phyloP scores from a whole-genome alignment of 2,888 invertebrate species.

The Polymixis lichenea region DNA sequence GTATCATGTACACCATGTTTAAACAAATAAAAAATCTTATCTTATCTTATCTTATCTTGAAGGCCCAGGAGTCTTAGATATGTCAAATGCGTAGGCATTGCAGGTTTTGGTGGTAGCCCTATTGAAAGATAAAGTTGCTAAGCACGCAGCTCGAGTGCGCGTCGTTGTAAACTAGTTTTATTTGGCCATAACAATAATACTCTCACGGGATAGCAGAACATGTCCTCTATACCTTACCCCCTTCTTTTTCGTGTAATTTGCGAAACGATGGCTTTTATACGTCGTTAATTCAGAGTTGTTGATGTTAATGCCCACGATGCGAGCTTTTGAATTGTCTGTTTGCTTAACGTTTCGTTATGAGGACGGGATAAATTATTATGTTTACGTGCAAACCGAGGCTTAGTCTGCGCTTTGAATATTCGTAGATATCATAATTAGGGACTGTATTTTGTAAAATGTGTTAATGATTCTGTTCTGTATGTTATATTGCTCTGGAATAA shows the following conservation, averaged over 20 bases:
- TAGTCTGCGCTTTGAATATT: conserved; percentile 43
- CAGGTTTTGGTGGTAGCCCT: conserved; percentile 48
- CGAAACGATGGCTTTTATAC: conserved; percentile 70
- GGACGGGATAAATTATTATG: conserved; percentile 43
- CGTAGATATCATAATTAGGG: conserved; percentile 27
- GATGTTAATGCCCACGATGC: conserved; percentile 60
- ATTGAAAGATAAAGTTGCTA: conserved; percentile 79
- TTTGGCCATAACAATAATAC: conserved; percentile 81
- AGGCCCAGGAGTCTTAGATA: background rate
- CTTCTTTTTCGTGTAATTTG: conserved; percentile 70
- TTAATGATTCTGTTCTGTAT: conserved; percentile 10
- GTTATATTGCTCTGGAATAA: background rate
- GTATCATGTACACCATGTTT: no score
- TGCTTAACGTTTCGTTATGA: conserved; percentile 51
- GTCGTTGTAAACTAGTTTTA: conserved; percentile 82
- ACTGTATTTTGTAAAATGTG: conserved; percentile 9
- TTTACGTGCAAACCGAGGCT: conserved; percentile 47
- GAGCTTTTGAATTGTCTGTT: conserved; percentile 58
- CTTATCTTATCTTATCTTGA: no score
- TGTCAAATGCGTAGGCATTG: conserved; percentile 13
- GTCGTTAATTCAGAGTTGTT: conserved; percentile 71
- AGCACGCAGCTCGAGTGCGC: conserved; percentile 74
- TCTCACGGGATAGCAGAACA: conserved; percentile 72
- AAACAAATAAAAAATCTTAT: no score
- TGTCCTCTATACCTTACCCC: conserved; percentile 67